Evolutionary conservation across 1,140 invertebrate genomes (phyloP).

Genomic region (Heliconius hewitsoni): DNA sequence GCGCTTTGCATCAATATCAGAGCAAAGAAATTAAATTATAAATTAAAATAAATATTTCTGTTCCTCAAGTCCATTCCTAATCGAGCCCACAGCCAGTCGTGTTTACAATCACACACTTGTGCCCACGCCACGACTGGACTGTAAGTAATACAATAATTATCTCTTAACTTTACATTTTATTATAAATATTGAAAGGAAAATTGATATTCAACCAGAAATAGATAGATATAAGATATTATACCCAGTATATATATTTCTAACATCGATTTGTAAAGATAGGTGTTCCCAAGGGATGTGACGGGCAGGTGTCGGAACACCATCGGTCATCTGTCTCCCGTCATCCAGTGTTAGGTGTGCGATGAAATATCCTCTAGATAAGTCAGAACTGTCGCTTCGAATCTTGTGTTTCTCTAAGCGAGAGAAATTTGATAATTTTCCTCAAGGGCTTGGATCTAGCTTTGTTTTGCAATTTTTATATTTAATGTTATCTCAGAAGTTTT

Average conservation of each 20-base stretch:
- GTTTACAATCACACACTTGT: no score
- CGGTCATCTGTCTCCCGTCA: slow-evolving; percentile 27
- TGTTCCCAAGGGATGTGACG: background rate
- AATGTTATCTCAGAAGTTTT: background rate
- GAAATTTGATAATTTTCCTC: slow-evolving; percentile 10
- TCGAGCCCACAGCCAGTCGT: no score
- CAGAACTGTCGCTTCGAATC: slow-evolving; percentile 16
- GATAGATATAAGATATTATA: background rate
- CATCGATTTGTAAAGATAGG: slow-evolving; percentile 8
- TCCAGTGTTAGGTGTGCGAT: slow-evolving; percentile 19
- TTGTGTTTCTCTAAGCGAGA: background rate
- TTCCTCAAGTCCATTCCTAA: no score
- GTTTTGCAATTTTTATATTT: background rate
- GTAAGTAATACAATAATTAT: no score
- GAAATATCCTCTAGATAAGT: slow-evolving; percentile 19
- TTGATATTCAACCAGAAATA: background rate
- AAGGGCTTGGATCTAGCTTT: background rate
- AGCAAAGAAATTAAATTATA: no score
- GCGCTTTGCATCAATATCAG: no score
- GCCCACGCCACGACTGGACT: no score
- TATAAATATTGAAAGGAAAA: background rate
- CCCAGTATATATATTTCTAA: background rate
- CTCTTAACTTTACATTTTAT: background rate
- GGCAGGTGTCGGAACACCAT: slow-evolving; percentile 15
- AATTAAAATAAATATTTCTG: no score